These are phyloP conservation scores for Aphidius ervi DNA, from an alignment of 1,140 invertebrate genomes.

Conservation along the genomic window DNA sequence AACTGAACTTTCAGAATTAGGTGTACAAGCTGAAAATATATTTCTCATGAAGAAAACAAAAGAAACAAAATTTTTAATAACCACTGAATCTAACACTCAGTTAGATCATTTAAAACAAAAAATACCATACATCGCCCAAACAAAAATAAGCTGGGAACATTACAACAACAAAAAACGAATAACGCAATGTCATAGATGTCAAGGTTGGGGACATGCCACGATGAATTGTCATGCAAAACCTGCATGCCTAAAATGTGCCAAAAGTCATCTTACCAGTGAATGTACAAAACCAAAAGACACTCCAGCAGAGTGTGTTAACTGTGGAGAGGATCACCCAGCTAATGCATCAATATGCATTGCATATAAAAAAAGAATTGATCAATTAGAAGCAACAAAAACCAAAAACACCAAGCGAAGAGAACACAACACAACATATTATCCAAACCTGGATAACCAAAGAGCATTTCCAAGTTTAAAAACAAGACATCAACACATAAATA, in stretches of 20 bases:
- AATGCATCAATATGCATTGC: slow-evolving; percentile 11
- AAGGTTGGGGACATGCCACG: slow-evolving; percentile 33
- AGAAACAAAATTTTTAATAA: slow-evolving; percentile 19
- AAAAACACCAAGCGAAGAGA: background rate
- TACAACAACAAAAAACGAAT: slow-evolving; percentile 23
- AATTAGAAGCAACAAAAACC: background rate
- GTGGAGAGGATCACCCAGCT: slow-evolving; percentile 32
- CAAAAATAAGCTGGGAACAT: slow-evolving; percentile 27
- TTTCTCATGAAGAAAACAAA: slow-evolving; percentile 20
- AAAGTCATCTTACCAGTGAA: slow-evolving; percentile 29
- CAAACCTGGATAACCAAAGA: background rate
- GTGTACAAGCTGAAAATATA: slow-evolving; percentile 4
- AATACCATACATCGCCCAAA: background rate
- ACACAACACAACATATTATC: background rate
- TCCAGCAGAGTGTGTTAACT: slow-evolving; percentile 36
- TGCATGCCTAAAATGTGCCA: slow-evolving; percentile 28
- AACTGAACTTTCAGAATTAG: slow-evolving; percentile 9
- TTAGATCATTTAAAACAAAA: slow-evolving; percentile 10
- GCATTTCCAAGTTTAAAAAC: background rate
- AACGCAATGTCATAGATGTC: slow-evolving; percentile 22
- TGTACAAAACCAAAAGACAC: too few relatives aligned
- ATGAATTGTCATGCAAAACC: slow-evolving; percentile 27
- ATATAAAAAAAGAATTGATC: slow-evolving; percentile 8
- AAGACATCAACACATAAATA: background rate
- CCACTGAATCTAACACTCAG: slow-evolving; percentile 3